Evolutionary conservation across 2,797 vertebrate genomes (phyloP), one percentile per base, ranked within the genome.

Genomic region (Myotis planiceps): DNA sequence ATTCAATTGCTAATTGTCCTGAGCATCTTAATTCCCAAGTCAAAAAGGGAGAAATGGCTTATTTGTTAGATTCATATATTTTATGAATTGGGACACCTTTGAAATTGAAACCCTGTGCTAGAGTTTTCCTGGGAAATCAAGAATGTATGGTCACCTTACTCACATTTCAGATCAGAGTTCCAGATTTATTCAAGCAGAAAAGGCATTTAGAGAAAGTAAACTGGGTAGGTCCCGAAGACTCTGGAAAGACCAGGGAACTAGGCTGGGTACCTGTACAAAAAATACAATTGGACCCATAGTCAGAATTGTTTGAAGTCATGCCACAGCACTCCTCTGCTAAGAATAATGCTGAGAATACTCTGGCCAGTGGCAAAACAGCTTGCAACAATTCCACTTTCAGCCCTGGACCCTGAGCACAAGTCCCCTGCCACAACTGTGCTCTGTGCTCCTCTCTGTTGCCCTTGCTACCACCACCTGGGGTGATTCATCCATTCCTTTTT

Each of bases 391-490:
- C 2, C 45, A 3, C 13, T 1, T 5, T 32, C 4, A 58, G 19
- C 10, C 1, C 0, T 18, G 45, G 8, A 10, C 3, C 18, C 23
- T n/a, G 14, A 42, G 13, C 34, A 23, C 6, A 55, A 5, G 29
- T 10, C 9, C 8, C 3, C 12, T 53, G 25, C 0, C 27, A 16
- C 1, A 7, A 3, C 5, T 19, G 0, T 3, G 3, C 53, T 25
- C 14, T 6, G 5, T 9, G 12, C 1, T 25, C 23, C 25, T 19
- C 19, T 27, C 37, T n/a, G 1, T 15, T 80, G 8, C 39, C 27
- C 3, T 21, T 39, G 23, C 16, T 63, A 13, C 29, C 7, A 25
- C 18, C 4, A 5, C 34, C 18, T 32, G 21, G 16, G 0, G 4
- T 42, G 10, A 16, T 42, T 7, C 3, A 34, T 21, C 25, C 13